Evolutionary conservation across 2,113 vertebrate species (phyloP).

Genomic region (Hemiprocne comata): DNA sequence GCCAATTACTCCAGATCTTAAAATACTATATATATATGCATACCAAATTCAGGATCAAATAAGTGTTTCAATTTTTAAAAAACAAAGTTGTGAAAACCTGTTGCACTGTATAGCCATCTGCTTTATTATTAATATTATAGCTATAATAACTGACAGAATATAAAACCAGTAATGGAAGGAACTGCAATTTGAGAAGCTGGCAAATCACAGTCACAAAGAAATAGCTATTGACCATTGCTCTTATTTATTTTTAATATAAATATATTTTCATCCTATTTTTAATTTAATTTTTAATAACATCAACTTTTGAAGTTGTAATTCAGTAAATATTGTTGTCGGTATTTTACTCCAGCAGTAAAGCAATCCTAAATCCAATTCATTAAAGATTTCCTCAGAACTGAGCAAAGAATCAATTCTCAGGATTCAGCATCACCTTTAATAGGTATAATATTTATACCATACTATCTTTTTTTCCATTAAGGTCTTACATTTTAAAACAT

Average conservation of each 20-base stretch:
- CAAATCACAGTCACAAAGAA: not conserved
- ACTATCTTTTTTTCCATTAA: not conserved
- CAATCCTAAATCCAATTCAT: not conserved
- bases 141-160: not conserved
- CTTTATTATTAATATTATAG: not conserved
- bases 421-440: not conserved
- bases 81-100: not conserved
- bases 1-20: not conserved
- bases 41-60: not conserved
- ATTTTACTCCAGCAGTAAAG: not conserved
- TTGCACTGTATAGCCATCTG: not conserved
- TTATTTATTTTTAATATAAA: not conserved
- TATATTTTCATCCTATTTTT: not conserved
- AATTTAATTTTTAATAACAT: not conserved
- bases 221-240: not conserved
- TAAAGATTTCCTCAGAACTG: not conserved
- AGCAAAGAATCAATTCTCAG: not conserved
- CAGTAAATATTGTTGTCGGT: not conserved
- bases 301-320: not conserved
- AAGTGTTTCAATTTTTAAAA: not conserved
- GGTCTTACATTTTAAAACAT: not conserved
- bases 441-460: not conserved
- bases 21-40: not conserved
- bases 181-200: not conserved
- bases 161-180: not conserved